A percentile compares a stretch with the other conserved stretches of the same genome.
These are phyloP conservation scores for Drosophila kikkawai DNA, from an alignment of 1,140 invertebrate genomes.

Conservation along the genomic window DNA sequence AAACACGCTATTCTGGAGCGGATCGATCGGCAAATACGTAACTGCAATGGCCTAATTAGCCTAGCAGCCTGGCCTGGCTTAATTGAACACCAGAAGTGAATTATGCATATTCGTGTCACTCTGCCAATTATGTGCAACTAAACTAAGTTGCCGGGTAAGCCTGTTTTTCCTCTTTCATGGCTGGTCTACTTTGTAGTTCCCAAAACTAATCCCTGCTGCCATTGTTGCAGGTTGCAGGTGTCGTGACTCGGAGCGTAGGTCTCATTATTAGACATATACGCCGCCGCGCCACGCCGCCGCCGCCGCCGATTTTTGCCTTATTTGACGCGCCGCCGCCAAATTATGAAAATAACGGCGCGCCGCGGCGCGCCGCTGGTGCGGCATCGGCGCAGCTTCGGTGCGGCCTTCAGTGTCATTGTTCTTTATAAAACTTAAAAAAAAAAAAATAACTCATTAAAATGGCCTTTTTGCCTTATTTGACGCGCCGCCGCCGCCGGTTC, in stretches of 20 bases:
- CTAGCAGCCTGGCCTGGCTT: not conserved
- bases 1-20: constrained; percentile 21
- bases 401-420: no score
- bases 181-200: constrained; percentile 28
- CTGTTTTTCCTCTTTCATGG: constrained; percentile 4
- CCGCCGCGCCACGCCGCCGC: no score
- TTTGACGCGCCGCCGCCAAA: no score
- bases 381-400: no score
- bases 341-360: no score
- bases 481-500: no score
- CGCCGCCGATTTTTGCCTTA: no score
- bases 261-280: constrained; percentile 46
- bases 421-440: no score
- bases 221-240: constrained; percentile 59
- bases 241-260: constrained; percentile 20
- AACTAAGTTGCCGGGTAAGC: constrained; percentile 7
- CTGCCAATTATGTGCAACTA: constrained; percentile 29
- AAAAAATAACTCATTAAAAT: no score
- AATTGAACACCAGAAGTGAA: constrained; percentile 28
- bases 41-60: constrained; percentile 24
- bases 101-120: constrained; percentile 26
- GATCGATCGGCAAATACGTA: constrained; percentile 2
- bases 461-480: no score
- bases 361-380: no score
- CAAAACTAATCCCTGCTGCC: constrained; percentile 48